These are phyloP conservation scores for Elanus axillaris DNA, from an alignment of 2,113 vertebrate genomes.

Conservation along the genomic window DNA sequence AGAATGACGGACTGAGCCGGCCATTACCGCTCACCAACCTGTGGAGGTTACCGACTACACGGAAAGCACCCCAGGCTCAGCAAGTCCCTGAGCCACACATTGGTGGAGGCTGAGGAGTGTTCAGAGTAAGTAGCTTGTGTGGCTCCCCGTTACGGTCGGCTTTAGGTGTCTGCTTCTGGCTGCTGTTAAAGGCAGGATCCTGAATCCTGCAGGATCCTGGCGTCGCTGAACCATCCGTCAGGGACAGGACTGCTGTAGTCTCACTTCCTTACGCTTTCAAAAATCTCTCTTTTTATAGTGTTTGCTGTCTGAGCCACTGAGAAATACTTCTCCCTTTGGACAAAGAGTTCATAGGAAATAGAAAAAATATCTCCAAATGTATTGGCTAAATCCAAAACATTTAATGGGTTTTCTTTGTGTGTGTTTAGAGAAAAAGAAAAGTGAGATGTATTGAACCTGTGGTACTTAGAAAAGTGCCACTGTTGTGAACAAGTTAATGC, in stretches of 20 bases:
- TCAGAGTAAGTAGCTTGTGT: background rate
- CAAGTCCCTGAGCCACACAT: background rate
- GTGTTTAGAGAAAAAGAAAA: background rate
- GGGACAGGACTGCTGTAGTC: background rate
- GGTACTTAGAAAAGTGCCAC: background rate
- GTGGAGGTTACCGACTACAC: background rate
- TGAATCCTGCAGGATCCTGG: background rate
- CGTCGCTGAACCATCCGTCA: background rate
- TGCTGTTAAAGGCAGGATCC: background rate
- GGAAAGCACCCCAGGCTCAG: background rate
- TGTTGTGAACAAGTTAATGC: background rate
- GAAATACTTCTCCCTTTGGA: background rate
- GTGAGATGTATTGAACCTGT: background rate
- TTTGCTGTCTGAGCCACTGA: background rate
- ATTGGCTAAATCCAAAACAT: background rate
- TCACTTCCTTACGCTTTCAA: background rate
- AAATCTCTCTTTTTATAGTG: background rate
- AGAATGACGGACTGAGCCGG: background rate
- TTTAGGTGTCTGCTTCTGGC: background rate
- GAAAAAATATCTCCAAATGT: background rate
- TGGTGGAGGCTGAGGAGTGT: background rate
- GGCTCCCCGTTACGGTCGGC: background rate
- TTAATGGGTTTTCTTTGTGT: background rate
- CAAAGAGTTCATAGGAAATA: background rate
- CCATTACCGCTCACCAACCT: background rate